A percentile compares a stretch with the other conserved stretches of the same genome.
Evolutionary conservation across 2,113 vertebrate species (phyloP).

Genomic region (Nesoenas mayeri): DNA sequence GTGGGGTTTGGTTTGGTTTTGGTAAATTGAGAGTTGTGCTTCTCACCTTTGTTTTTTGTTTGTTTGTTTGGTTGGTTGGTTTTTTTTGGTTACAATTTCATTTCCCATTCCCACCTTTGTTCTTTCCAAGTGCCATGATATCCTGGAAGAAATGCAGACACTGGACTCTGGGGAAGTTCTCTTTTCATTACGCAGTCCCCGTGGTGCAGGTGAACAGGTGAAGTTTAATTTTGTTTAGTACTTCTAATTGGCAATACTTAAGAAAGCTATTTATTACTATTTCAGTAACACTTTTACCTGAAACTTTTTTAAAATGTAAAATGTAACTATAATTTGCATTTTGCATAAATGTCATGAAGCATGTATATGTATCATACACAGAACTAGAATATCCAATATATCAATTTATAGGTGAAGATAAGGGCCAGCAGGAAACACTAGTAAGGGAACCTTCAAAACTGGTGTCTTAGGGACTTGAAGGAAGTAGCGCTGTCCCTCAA

Average conservation of each 20-base stretch:
- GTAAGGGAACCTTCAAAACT: not conserved
- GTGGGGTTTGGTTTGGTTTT: not conserved
- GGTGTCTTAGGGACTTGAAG: not conserved
- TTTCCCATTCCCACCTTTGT: not conserved
- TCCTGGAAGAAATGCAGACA: not conserved
- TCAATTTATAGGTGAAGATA: not conserved
- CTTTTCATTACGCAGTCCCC: not conserved
- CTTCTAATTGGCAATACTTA: not conserved
- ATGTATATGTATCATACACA: not conserved
- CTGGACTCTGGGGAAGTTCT: not conserved
- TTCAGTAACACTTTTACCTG: not conserved
- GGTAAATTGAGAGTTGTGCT: not conserved
- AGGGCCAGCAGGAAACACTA: not conserved
- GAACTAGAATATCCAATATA: not conserved
- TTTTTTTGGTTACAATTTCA: not conserved
- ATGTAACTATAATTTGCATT: not conserved
- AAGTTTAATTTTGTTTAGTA: not conserved
- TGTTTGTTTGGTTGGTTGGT: no score
- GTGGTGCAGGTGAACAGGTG: not conserved
- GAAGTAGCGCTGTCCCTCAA: not conserved
- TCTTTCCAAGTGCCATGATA: fast-evolving
- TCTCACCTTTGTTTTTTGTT: not conserved
- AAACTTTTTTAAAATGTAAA: not conserved
- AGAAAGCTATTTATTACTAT: not conserved
- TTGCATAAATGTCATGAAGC: not conserved